Conservation (phyloP, 2,113 vertebrate species). For the Chauna torquata region DNA sequence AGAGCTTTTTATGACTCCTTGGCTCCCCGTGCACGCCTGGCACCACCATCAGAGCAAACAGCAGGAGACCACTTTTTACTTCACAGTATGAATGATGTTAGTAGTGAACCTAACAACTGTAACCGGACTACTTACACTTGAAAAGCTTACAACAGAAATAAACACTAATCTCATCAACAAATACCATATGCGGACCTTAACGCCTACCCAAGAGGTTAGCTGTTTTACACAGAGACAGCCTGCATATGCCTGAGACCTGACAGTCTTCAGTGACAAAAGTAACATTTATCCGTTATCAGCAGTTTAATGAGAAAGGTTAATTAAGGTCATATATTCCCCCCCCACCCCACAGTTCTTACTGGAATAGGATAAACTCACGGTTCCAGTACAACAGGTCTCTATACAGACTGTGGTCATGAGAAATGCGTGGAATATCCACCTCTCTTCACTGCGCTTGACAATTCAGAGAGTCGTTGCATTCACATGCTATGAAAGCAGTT, state of each 20-base stretch:
- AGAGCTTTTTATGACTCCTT: not conserved
- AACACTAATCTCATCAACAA: not conserved
- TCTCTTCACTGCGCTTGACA: not conserved
- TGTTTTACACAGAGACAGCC: not conserved
- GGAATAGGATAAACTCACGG: not conserved
- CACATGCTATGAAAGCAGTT: not conserved
- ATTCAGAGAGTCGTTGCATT: not conserved
- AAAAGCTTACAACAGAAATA: not conserved
- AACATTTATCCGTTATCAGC: not conserved
- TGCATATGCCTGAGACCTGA: not conserved
- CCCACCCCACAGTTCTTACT: not conserved
- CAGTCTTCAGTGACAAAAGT: not conserved
- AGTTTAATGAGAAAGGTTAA: slow-evolving; percentile 1
- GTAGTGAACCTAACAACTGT: not conserved
- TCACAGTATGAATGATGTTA: not conserved
- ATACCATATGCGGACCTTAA: not conserved
- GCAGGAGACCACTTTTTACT: not conserved
- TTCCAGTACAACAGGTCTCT: not conserved
- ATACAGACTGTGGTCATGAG: not conserved
- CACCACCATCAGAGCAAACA: not conserved
- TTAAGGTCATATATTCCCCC: not conserved
- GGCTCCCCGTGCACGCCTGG: not conserved
- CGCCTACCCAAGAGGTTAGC: not conserved
- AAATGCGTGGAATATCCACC: not conserved
- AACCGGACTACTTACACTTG: not conserved